Percentiles rank a stretch among this genome's conserved stretches.
phyloP scores from a whole-genome alignment of 2,113 vertebrate species.

The Lagenorhynchus albirostris region DNA sequence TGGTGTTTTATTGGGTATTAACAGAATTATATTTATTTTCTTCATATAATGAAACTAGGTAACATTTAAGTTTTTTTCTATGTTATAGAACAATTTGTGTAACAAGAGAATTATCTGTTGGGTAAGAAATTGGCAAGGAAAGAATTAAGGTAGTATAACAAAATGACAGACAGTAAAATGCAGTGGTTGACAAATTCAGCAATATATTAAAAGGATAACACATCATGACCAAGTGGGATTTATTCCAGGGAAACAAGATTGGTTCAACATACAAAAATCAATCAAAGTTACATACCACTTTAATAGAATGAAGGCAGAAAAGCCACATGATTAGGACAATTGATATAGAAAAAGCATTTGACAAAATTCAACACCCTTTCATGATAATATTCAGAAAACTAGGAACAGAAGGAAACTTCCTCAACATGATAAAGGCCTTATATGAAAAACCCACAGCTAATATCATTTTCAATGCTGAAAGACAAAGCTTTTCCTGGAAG shows the following conservation, averaged over 20 bases:
- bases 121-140: background rate
- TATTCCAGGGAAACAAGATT: background rate
- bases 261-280: background rate
- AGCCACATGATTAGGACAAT: background rate
- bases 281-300: background rate
- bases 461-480: background rate
- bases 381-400: background rate
- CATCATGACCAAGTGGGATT: background rate
- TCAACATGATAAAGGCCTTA: background rate
- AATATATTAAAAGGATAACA: background rate
- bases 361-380: background rate
- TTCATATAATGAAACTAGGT: background rate
- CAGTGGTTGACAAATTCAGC: background rate
- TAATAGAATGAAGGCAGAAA: background rate
- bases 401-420: background rate
- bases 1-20: background rate
- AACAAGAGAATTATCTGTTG: background rate
- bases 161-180: background rate
- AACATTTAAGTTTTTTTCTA: background rate
- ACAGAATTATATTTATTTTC: background rate
- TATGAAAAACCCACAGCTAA: constrained; percentile 1
- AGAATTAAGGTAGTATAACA: background rate
- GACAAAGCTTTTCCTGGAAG: background rate
- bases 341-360: background rate
- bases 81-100: background rate